phyloP scores from a whole-genome alignment of 1,140 invertebrate genomes.

The Sitobion miscanthi region DNA sequence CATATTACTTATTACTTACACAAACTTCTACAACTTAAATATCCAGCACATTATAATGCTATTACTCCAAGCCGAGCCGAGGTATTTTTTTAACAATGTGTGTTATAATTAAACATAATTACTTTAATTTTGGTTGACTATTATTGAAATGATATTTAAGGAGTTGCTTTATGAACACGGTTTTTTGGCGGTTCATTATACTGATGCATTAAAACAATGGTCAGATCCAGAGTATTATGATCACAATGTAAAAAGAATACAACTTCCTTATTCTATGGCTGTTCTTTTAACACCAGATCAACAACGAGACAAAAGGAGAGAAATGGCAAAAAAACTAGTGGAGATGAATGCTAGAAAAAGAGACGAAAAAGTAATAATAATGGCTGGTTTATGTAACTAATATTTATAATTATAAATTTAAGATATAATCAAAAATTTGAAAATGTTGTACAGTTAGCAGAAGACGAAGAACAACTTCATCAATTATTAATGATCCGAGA shows the following conservation, averaged over 20 bases:
- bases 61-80: constrained; percentile 87
- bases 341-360: constrained; percentile 87
- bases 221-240: constrained; percentile 83
- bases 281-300: constrained; percentile 70
- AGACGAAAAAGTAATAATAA: constrained; percentile 72
- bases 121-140: constrained; percentile 24
- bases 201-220: constrained; percentile 81
- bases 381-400: not conserved
- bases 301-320: constrained; percentile 83
- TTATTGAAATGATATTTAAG: constrained; percentile 62
- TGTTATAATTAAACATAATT: not conserved
- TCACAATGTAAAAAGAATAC: constrained; percentile 80
- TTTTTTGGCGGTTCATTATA: constrained; percentile 78
- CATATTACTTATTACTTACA: constrained; percentile 88
- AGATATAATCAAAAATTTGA: not conserved
- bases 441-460: constrained; percentile 68
- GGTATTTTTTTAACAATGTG: constrained; percentile 63
- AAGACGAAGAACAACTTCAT: constrained; percentile 86
- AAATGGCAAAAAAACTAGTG: constrained; percentile 78
- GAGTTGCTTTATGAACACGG: constrained; percentile 85
- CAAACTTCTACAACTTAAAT: constrained; percentile 90
- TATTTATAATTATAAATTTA: not conserved
- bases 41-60: constrained; percentile 86
- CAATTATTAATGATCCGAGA: constrained; percentile 80
- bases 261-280: constrained; percentile 78